Evolutionary conservation across 2,888 invertebrate species (phyloP).

Genomic region (Clostera curtula): DNA sequence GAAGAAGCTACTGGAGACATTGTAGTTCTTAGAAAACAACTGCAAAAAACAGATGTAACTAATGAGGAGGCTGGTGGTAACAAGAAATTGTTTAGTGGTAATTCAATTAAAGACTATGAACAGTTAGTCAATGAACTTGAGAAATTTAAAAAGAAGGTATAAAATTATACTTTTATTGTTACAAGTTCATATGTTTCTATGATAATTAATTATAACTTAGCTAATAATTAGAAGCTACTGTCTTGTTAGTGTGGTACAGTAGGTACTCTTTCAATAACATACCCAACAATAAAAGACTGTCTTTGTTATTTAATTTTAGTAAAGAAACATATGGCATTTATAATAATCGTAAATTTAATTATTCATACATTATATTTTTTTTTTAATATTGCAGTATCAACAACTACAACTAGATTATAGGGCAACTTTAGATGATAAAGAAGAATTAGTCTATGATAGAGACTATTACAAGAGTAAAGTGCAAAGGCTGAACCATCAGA

Average conservation of each 20-base stretch:
- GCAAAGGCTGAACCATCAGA: conserved; percentile 86
- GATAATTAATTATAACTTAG: too few species aligned
- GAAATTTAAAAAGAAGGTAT: conserved; percentile 77
- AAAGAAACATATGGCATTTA: too few species aligned
- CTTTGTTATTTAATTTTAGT: too few species aligned
- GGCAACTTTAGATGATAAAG: conserved; percentile 88
- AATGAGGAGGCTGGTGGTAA: conserved; percentile 29
- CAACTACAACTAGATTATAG: conserved; percentile 86
- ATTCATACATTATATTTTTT: background rate
- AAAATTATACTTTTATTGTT: background rate
- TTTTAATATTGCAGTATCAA: conserved; percentile 70
- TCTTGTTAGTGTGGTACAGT: too few species aligned
- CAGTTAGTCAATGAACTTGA: conserved; percentile 80
- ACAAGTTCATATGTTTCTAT: too few species aligned
- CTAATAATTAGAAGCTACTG: too few species aligned
- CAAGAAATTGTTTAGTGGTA: conserved; percentile 23
- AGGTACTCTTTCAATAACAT: too few species aligned
- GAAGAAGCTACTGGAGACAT: conserved; percentile 82
- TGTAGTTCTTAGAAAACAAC: conserved; percentile 73
- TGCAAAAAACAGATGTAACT: conserved; percentile 38
- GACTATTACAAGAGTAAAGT: conserved; percentile 90
- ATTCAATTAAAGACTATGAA: conserved; percentile 73
- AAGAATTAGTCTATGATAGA: conserved; percentile 85
- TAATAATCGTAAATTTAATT: background rate
- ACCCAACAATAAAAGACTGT: too few species aligned